A percentile compares a stretch with the other conserved stretches of the same genome.
phyloP scores from a whole-genome alignment of 2,888 invertebrate genomes.

The Incurvaria masculella region DNA sequence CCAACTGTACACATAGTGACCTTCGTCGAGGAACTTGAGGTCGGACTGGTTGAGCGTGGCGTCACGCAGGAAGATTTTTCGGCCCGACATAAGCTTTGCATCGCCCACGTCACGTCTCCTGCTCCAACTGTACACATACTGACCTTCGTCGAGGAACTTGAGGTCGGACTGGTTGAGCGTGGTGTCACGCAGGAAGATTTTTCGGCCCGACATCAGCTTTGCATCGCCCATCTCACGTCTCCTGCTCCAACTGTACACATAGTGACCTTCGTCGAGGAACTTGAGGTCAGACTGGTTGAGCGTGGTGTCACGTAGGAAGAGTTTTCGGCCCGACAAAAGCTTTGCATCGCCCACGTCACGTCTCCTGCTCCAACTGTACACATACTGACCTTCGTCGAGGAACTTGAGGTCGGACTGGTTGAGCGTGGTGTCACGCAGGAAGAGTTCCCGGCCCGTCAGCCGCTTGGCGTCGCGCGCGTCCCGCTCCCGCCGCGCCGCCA shows the following conservation, averaged over 20 bases:
- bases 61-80: constrained; percentile 91
- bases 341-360: constrained; percentile 68
- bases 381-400: constrained; percentile 78
- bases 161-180: constrained; percentile 96
- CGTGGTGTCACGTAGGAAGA: constrained; percentile 91
- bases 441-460: constrained; percentile 89
- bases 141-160: constrained; percentile 90
- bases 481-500: constrained; percentile 67
- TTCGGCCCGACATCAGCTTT: constrained; percentile 91
- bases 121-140: too few relatives aligned
- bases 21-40: constrained; percentile 90
- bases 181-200: constrained; percentile 90
- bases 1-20: too few relatives aligned
- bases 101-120: too few relatives aligned
- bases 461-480: constrained; percentile 74
- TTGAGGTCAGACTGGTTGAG: constrained; percentile 96
- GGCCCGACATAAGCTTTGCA: too few relatives aligned
- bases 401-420: constrained; percentile 97
- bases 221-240: too few relatives aligned
- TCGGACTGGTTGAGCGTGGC: constrained; percentile 94
- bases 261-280: constrained; percentile 90
- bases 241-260: too few relatives aligned
- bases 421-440: constrained; percentile 88
- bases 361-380: constrained; percentile 91
- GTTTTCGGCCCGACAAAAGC: constrained; percentile 88